phyloP scores from a whole-genome alignment of 2,113 vertebrate species.

The Dicerorhinus sumatrensis region DNA sequence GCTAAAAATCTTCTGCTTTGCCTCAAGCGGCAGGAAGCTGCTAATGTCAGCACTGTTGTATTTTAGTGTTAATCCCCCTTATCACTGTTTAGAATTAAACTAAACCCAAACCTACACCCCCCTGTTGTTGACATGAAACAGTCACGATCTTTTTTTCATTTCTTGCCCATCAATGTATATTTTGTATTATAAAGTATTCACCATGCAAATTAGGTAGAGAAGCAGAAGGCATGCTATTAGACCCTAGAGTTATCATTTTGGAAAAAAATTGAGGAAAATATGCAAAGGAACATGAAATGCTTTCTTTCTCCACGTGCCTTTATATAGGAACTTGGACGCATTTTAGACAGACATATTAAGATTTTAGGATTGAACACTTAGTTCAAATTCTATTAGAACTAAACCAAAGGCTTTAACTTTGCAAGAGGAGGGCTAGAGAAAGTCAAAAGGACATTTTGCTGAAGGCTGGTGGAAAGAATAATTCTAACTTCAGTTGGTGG shows the following conservation, averaged over 20 bases:
- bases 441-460: constrained; percentile 52
- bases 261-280: constrained; percentile 55
- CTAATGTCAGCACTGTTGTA: background rate
- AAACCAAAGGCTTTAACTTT: constrained; percentile 56
- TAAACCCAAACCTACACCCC: background rate
- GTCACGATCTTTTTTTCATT: background rate
- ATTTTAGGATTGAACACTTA: constrained; percentile 54
- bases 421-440: constrained; percentile 31
- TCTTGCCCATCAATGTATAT: background rate
- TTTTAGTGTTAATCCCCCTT: constrained; percentile 39
- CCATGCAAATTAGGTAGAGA: constrained; percentile 46
- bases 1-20: background rate
- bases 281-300: background rate
- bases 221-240: constrained; percentile 45
- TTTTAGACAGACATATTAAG: background rate
- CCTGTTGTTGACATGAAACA: background rate
- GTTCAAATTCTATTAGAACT: constrained; percentile 49
- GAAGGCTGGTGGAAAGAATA: constrained; percentile 27
- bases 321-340: background rate
- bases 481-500: background rate
- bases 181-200: background rate
- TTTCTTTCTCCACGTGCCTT: background rate
- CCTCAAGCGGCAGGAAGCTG: background rate
- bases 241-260: background rate
- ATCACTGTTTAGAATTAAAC: constrained; percentile 32